Conservation (phyloP, 1,140 invertebrate genomes). For the Sinella curviseta region DNA sequence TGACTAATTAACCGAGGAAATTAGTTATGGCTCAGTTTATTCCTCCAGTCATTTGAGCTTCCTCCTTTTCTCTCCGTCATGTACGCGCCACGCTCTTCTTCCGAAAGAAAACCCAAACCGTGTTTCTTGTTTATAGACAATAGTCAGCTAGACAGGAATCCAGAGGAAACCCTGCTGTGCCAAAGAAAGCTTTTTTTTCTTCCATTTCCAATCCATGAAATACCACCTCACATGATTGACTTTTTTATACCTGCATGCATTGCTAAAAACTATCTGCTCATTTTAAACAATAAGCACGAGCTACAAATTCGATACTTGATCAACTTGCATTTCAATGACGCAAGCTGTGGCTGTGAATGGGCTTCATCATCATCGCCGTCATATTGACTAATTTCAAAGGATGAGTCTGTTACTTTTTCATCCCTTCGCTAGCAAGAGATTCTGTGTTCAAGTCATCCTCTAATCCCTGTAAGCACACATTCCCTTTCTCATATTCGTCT, state of each 20-base stretch:
- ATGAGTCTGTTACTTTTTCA: too few species aligned
- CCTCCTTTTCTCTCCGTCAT: neutral
- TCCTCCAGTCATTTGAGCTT: neutral
- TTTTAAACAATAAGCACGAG: constrained; percentile 22
- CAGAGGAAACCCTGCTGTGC: neutral
- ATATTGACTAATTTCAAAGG: constrained; percentile 6
- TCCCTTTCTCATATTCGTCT: neutral
- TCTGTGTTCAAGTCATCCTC: too few species aligned
- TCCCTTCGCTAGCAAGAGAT: too few species aligned
- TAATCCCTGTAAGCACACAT: too few species aligned
- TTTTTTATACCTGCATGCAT: neutral
- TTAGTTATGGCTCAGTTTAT: constrained; percentile 21
- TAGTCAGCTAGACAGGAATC: neutral
- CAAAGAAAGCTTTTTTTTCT: neutral
- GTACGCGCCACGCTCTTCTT: neutral
- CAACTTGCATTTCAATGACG: too few species aligned
- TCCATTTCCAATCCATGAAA: neutral
- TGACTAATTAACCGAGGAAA: constrained; percentile 19
- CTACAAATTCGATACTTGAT: neutral
- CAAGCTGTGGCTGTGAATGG: neutral
- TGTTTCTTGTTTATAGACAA: neutral
- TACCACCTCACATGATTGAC: neutral
- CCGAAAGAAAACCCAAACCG: too few species aligned
- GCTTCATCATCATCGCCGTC: too few species aligned
- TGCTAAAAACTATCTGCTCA: constrained; percentile 7